phyloP scores from a whole-genome alignment of 2,888 invertebrate genomes.

The Proisotoma minuta region DNA sequence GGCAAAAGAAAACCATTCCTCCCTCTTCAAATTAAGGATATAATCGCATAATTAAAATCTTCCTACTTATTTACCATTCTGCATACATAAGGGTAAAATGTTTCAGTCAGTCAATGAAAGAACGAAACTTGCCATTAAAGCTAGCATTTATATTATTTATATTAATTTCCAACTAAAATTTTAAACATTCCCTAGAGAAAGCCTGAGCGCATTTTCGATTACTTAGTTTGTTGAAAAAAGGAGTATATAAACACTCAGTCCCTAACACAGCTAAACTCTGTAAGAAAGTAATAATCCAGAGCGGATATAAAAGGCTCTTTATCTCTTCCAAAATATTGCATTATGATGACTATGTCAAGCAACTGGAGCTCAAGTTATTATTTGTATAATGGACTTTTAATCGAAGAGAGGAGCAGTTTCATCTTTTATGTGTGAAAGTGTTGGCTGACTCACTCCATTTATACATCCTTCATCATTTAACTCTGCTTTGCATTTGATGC shows the following conservation, averaged over 20 bases:
- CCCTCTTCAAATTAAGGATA: slow-evolving; percentile 3
- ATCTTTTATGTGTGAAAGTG: no score
- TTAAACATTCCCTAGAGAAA: not conserved
- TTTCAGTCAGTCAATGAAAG: not conserved
- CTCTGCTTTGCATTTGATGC: not conserved
- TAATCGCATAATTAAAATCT: slow-evolving; percentile 5
- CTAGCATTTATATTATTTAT: not conserved
- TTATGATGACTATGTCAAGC: slow-evolving; percentile 10
- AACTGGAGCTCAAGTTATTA: slow-evolving; percentile 16
- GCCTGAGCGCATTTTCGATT: not conserved
- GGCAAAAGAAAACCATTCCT: not conserved
- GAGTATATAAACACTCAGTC: not conserved
- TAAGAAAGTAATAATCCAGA: slow-evolving; percentile 3
- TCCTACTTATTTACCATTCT: not conserved
- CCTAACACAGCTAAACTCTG: not conserved
- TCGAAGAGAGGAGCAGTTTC: slow-evolving; percentile 8
- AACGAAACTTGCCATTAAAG: not conserved
- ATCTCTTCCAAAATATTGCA: not conserved
- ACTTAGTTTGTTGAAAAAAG: not conserved
- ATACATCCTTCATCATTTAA: no score
- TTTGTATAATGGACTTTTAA: slow-evolving; percentile 16
- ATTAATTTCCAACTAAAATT: not conserved
- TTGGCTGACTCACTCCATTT: slow-evolving; percentile 7
- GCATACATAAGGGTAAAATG: no score
- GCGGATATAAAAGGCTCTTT: not conserved